Evolutionary conservation across 2,797 vertebrate species (phyloP).

Genomic region (Mergus octosetaceus): DNA sequence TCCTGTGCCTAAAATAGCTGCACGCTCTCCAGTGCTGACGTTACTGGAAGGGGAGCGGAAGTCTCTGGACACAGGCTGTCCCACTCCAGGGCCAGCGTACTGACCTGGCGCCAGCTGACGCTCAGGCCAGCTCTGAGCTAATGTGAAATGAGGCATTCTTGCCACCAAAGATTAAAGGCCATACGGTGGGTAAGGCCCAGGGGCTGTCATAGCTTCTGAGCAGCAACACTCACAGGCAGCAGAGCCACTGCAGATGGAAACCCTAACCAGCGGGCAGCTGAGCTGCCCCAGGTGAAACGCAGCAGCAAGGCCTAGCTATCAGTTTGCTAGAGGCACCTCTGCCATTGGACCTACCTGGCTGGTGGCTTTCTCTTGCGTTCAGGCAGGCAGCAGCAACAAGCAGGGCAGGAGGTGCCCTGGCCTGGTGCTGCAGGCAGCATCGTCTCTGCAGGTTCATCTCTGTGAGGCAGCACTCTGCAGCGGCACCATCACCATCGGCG

Average conservation of each 20-base stretch:
- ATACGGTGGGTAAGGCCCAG: neutral
- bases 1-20: slow-evolving; percentile 59
- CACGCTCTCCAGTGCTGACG: slow-evolving; percentile 30
- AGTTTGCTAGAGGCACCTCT: neutral
- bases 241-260: neutral
- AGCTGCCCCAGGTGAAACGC: neutral
- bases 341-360: neutral
- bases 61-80: slow-evolving; percentile 12
- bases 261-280: no score
- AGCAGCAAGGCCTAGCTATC: neutral
- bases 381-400: no score
- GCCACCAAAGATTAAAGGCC: neutral
- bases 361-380: no score
- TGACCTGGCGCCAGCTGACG: neutral
- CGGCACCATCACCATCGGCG: neutral
- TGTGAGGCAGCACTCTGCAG: neutral
- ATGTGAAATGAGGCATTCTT: neutral
- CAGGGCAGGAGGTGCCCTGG: neutral
- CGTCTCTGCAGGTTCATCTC: neutral
- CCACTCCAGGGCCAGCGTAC: slow-evolving; percentile 1
- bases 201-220: neutral
- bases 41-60: slow-evolving; percentile 51
- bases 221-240: neutral
- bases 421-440: neutral
- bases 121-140: neutral